Base-by-base conservation (phyloP, 2,113 vertebrate genomes). In the Merops nubicus region DNA sequence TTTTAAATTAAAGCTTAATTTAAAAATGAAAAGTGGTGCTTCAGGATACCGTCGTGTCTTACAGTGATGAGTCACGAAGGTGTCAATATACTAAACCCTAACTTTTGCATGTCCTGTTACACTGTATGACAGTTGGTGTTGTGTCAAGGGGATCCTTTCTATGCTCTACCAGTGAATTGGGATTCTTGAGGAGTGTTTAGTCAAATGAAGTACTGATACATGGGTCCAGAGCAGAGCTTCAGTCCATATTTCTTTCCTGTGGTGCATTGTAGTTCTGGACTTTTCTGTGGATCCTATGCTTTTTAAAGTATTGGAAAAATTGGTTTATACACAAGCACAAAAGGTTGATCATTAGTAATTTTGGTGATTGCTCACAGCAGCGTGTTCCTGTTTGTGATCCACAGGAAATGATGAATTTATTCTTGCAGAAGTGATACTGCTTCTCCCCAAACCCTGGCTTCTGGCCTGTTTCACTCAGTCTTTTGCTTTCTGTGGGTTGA, bases 21-120 rank as follows among this genome's bases (percentile, higher is more conserved):
- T n/a, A n/a, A n/a, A n/a, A n/a, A n/a, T n/a, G n/a, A n/a, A 34
- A 63, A 56, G 21, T 13, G 16, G 78, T 11, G 42, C n/a, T 74
- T 64, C 36, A 19, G n/a, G 74, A 33, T 38, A 8, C 16, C 13
- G 5, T 33, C 0, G 0, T 47, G 29, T 6, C 17, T 29, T 57
- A 5, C 15, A 12, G 60, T 25, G 23, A 23, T 65, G 11, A 74
- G 33, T 57, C 19, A 5, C 19, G 11, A 54, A 68, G 53, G 4
- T 4, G 11, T 40, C 60, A 60, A 7, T 74, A 11, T 51, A 11
- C 33, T 74, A 65, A 70, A 33, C 26, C 40, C 72, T 53, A 67
- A 36, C 7, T 86, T 80, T 15, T 11, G 26, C 26, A 33, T 62
- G 70, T 67, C 36, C 31, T 54, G 6, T 43, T 63, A 45, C 13